phyloP scores from a whole-genome alignment of 1,140 invertebrate species.

The Drosophila athabasca region DNA sequence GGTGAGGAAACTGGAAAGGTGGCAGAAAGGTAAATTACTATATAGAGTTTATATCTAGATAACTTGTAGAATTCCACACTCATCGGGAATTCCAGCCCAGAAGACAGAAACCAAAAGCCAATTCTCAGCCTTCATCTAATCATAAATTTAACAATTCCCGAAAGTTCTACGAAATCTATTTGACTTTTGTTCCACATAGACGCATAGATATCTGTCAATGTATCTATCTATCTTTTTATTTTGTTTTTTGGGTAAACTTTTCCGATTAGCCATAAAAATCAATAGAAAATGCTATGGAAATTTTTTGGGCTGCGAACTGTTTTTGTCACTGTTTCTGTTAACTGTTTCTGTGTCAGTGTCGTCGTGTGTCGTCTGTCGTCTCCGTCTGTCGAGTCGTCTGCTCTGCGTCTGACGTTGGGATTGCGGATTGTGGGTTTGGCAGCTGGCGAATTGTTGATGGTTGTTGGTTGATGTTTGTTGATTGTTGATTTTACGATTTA shows the following conservation, averaged over 20 bases:
- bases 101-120: too few species aligned
- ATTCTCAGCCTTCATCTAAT: too few species aligned
- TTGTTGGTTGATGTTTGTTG: conserved; percentile 33
- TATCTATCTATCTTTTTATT: not conserved
- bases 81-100: too few species aligned
- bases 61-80: too few species aligned
- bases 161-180: conserved; percentile 13
- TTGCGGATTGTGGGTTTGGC: conserved; percentile 66
- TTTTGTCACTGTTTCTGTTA: conserved; percentile 1
- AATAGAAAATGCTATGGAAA: conserved; percentile 56
- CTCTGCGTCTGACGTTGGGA: conserved; percentile 31
- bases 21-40: too few species aligned
- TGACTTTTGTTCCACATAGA: conserved; percentile 8
- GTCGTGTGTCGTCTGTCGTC: conserved; percentile 26
- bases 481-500: conserved; percentile 56
- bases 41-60: too few species aligned
- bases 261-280: conserved; percentile 45
- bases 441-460: conserved; percentile 46
- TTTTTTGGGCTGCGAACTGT: conserved; percentile 36
- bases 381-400: conserved; percentile 22
- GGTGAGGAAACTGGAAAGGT: too few species aligned
- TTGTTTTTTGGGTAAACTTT: conserved; percentile 41
- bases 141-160: conserved; percentile 1
- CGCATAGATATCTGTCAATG: too few species aligned
- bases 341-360: conserved; percentile 63